Conservation (phyloP, 2,113 vertebrate genomes). For the Limnothrissa miodon region DNA sequence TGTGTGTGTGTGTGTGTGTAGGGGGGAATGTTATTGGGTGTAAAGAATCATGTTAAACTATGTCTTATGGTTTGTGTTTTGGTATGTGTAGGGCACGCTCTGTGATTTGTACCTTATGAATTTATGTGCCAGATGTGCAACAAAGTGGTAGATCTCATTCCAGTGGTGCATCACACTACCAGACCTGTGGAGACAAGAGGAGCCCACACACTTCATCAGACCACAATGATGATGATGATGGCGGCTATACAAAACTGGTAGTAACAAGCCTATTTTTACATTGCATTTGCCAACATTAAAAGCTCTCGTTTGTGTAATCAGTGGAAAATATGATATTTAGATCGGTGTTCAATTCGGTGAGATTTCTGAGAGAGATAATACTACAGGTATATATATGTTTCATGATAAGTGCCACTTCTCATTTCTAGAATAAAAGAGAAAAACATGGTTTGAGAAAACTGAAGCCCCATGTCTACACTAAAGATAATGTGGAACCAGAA, state of each 20-base stretch:
- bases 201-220: neutral
- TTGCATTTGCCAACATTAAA: neutral
- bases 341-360: neutral
- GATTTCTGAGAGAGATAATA: neutral
- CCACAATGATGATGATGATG: neutral
- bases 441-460: no score
- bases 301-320: neutral
- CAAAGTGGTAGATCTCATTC: conserved; percentile 96
- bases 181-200: conserved; percentile 74
- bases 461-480: no score
- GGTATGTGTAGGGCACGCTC: neutral
- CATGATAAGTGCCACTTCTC: no score
- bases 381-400: no score
- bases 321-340: neutral
- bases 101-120: conserved; percentile 83
- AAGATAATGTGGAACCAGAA: no score
- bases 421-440: no score
- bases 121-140: conserved; percentile 91
- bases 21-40: neutral
- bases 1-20: no score
- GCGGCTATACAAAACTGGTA: neutral
- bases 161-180: conserved; percentile 97
- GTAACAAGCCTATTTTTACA: neutral
- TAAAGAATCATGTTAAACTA: neutral
- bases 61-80: neutral